Evolutionary conservation across 2,797 vertebrate species (phyloP).

Genomic region (Choloepus didactylus): DNA sequence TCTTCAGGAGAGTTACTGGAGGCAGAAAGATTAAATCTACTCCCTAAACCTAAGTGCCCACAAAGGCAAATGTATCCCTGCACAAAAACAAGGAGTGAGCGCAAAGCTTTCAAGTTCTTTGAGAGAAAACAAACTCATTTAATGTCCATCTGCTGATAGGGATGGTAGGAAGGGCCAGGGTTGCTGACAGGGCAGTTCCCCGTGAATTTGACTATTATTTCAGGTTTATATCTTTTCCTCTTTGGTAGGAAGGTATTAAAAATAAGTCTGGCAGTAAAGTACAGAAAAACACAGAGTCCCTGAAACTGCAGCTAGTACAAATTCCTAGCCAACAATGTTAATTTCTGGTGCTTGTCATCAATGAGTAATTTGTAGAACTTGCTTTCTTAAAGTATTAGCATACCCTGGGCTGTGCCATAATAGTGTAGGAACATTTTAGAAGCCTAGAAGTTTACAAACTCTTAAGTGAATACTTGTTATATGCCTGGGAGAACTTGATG

Average conservation of each 20-base stretch:
- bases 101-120: conserved; percentile 74
- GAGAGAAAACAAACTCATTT: conserved; percentile 80
- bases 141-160: conserved; percentile 84
- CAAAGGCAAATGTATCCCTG: background rate
- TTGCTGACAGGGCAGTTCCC: conserved; percentile 87
- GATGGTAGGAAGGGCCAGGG: conserved; percentile 82
- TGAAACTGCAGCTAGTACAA: conserved; percentile 78
- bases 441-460: background rate
- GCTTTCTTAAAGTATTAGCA: conserved; percentile 14
- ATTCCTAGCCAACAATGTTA: conserved; percentile 83
- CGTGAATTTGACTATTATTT: conserved; percentile 88
- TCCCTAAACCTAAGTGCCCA: conserved; percentile 1
- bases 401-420: background rate
- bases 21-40: conserved; percentile 60
- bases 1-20: conserved; percentile 7
- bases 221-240: conserved; percentile 90
- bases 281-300: conserved; percentile 78
- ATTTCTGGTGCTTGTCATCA: conserved; percentile 76
- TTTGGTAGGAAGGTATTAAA: conserved; percentile 87
- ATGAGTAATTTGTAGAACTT: conserved; percentile 76
- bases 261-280: conserved; percentile 81
- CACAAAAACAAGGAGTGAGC: conserved; percentile 53
- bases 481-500: background rate
- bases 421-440: background rate
- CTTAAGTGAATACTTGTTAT: background rate